Evolutionary conservation across 2,113 vertebrate species (phyloP).

Genomic region (Hippocampus mohnikei): DNA sequence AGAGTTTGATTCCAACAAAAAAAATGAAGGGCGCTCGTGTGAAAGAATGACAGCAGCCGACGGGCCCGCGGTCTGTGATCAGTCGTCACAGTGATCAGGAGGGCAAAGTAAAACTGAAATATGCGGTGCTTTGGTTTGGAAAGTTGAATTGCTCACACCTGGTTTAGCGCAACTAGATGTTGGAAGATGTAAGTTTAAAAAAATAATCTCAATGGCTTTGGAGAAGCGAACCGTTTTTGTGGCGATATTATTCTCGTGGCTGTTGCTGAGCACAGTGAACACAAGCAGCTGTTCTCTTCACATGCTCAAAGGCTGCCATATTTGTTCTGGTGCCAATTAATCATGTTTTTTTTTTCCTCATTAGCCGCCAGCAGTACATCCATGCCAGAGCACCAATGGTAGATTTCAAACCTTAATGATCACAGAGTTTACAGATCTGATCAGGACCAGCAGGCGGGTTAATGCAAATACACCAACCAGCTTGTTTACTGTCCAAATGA

Average conservation of each 20-base stretch:
- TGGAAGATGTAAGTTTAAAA: not conserved
- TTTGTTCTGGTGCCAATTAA: constrained; percentile 5
- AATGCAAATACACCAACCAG: not conserved
- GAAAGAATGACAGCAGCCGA: not conserved
- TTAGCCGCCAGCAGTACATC: not conserved
- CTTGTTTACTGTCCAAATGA: not conserved
- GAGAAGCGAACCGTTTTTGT: not conserved
- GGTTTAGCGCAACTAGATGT: not conserved
- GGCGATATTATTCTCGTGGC: not conserved
- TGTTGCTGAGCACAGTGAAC: not conserved
- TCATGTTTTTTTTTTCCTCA: not conserved
- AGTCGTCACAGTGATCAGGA: too few relatives aligned
- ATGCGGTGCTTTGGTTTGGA: too few relatives aligned
- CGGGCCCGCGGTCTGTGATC: too few relatives aligned
- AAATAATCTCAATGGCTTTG: not conserved
- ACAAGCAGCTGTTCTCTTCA: not conserved
- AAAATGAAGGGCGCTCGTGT: too few relatives aligned
- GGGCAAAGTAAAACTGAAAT: too few relatives aligned
- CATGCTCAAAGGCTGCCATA: not conserved
- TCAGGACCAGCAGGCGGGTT: not conserved
- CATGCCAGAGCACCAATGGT: not conserved
- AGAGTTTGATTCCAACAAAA: too few relatives aligned
- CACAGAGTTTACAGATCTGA: not conserved
- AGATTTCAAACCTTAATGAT: not conserved
- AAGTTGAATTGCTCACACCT: too few relatives aligned